Percentiles rank a stretch among this genome's conserved stretches.
Evolutionary conservation across 2,797 vertebrate genomes (phyloP).

Genomic region (Iguana delicatissima): DNA sequence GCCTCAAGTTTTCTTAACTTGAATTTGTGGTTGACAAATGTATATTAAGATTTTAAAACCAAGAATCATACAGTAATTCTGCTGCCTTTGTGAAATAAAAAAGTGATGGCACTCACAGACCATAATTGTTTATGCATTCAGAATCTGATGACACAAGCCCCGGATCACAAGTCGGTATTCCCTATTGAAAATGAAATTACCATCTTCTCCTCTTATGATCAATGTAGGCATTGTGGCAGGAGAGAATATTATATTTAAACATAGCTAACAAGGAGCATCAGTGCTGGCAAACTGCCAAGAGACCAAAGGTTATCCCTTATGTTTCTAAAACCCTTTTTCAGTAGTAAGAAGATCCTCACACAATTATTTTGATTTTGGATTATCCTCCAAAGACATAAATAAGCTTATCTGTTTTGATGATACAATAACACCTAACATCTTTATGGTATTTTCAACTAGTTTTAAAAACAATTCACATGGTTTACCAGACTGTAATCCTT

Average conservation of each 20-base stretch:
- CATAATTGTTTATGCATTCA: conserved; percentile 58
- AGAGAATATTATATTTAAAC: conserved; percentile 17
- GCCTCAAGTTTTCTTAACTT: not conserved
- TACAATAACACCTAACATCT: not conserved
- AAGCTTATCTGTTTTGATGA: not conserved
- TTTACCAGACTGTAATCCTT: not conserved
- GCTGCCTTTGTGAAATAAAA: conserved; percentile 42
- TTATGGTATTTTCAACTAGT: not conserved
- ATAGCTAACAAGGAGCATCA: not conserved
- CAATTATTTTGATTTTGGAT: not conserved
- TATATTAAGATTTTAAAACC: not conserved
- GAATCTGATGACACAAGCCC: conserved; percentile 52
- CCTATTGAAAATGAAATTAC: conserved; percentile 47
- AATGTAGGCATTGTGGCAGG: conserved; percentile 34
- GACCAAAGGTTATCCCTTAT: conserved; percentile 15
- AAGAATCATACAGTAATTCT: conserved; percentile 27
- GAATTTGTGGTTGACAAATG: not conserved
- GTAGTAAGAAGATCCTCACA: not conserved
- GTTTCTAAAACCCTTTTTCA: conserved; percentile 31
- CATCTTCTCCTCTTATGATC: conserved; percentile 38
- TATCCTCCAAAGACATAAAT: conserved; percentile 26
- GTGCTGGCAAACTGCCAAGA: conserved; percentile 38
- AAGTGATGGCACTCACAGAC: conserved; percentile 46
- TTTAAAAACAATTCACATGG: not conserved
- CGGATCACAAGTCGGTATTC: conserved; percentile 51